Percentiles rank a stretch among this genome's conserved stretches.
phyloP scores from a whole-genome alignment of 92 coral and sea anemone genomes.

The Porites lobata region DNA sequence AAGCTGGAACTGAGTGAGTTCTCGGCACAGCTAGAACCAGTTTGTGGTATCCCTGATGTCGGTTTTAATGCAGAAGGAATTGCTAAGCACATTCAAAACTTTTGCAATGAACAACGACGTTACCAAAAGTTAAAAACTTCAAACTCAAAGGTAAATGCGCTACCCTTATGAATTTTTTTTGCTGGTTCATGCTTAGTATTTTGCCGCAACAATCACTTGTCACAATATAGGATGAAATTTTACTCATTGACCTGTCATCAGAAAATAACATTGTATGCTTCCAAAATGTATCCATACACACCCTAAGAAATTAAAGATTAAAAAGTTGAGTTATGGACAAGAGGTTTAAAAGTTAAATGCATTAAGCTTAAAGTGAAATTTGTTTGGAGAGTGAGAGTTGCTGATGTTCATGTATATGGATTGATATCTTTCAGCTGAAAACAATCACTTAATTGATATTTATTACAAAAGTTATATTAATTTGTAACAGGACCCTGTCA shows the following conservation, averaged over 20 bases:
- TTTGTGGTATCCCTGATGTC: slow-evolving; percentile 62
- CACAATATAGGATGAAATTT: not conserved
- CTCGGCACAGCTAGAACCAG: slow-evolving; percentile 57
- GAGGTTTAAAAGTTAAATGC: slow-evolving; percentile 24
- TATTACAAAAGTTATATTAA: not conserved
- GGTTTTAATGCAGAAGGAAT: slow-evolving; percentile 69
- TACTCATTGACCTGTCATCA: slow-evolving; percentile 19
- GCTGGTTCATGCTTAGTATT: slow-evolving; percentile 8
- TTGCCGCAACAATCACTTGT: not conserved
- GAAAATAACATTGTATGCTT: slow-evolving; percentile 5
- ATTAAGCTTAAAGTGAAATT: slow-evolving; percentile 1
- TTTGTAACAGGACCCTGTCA: not conserved
- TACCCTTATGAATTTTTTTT: slow-evolving; percentile 16
- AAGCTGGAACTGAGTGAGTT: slow-evolving; percentile 54
- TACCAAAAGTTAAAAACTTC: slow-evolving; percentile 32
- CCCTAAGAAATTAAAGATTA: no score
- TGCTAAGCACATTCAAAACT: slow-evolving; percentile 50
- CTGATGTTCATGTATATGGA: not conserved
- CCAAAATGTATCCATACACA: slow-evolving; percentile 3
- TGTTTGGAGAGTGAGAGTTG: not conserved
- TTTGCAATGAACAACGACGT: slow-evolving; percentile 27
- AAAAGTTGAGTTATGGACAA: not conserved
- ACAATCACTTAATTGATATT: no score
- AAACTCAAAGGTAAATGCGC: slow-evolving; percentile 20
- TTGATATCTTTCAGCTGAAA: not conserved